phyloP scores from a whole-genome alignment of 2,797 vertebrate genomes.

The Melanotaenia parkinsoni region DNA sequence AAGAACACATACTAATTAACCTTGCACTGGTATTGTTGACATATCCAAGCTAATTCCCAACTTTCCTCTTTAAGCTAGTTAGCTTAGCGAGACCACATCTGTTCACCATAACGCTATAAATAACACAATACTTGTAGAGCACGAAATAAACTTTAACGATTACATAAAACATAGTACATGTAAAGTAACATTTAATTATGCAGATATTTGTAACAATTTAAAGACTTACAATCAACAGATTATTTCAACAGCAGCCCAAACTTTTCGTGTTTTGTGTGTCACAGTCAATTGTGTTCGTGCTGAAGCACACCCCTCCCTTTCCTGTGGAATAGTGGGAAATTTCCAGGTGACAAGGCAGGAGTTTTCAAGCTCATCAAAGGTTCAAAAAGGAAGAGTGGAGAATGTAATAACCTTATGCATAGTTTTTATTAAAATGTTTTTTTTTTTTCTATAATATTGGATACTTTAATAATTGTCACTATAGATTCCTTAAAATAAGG shows the following conservation, averaged over 20 bases:
- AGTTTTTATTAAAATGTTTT: not conserved
- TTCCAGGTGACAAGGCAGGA: not conserved
- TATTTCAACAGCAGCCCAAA: conserved; percentile 46
- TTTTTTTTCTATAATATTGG: not conserved
- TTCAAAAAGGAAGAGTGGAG: not conserved
- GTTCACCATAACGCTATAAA: too few species aligned
- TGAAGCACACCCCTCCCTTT: conserved; percentile 47
- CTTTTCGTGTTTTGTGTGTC: conserved; percentile 61
- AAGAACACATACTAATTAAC: fast-evolving
- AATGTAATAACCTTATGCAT: not conserved
- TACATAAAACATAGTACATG: not conserved
- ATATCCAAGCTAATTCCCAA: not conserved
- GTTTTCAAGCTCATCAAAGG: too few species aligned
- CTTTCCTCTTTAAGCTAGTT: conserved; percentile 28
- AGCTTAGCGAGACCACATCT: conserved; percentile 21
- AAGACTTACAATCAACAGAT: conserved; percentile 44
- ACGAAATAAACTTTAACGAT: not conserved
- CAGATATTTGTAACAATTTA: not conserved
- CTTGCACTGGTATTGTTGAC: not conserved
- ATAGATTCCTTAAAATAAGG: too few species aligned
- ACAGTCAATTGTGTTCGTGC: conserved; percentile 59
- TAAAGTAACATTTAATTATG: not conserved
- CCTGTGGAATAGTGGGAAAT: conserved; percentile 15
- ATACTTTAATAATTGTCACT: not conserved
- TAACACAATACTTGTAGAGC: too few species aligned